Base-by-base conservation (phyloP, 2,888 invertebrate genomes). In the Oxystoma pomonae region DNA sequence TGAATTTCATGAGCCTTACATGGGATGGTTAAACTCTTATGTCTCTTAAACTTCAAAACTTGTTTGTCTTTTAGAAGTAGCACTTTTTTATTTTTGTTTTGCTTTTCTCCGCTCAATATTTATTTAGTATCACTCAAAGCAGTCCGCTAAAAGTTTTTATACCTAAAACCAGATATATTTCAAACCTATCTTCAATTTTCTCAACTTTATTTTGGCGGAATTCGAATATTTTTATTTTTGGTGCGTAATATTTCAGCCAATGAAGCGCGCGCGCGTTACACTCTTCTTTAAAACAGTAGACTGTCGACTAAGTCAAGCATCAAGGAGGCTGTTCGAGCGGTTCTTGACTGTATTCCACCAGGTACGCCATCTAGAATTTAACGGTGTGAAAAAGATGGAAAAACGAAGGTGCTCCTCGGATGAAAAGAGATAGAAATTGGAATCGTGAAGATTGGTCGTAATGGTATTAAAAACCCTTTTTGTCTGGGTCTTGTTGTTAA, bases 271-370 rank as follows among this genome's bases (percentile, higher is more conserved):
- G 82, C 83, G 81, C 86, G 86, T 57, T 86, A 82, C 84, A 83
- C 85, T 83, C 81, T 82, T 81, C 68, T 78, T 82, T 83, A 80
- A 78, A 76, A 77, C 79, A 82, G 82, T 82, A 82, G 82, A 83
- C 81, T 76, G 77, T 76, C 78, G 78, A 79, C 80, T 79, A 79
- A 79, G 76, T 77, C 74, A 75, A 75, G 71, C 70, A 78, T 75
- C 77, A 74, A 74, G 74, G 70, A 70, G 70, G 74, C 72, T 72
- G 73, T 73, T 73, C 63, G 68, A 75, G 71, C 72, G 75, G 73
- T 73, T 73, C 74, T 70, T 71, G 72, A 72, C 75, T 75, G 75
- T 75, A 76, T 73, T 75, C 74, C 75, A 76, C 74, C 73, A 35
- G 35, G 72, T 75, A 77, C 79, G 79, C 79, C 79, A 78, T 78